These are phyloP conservation scores for Coryphaenoides rupestris DNA, from an alignment of 2,113 vertebrate species.

Conservation along the genomic window DNA sequence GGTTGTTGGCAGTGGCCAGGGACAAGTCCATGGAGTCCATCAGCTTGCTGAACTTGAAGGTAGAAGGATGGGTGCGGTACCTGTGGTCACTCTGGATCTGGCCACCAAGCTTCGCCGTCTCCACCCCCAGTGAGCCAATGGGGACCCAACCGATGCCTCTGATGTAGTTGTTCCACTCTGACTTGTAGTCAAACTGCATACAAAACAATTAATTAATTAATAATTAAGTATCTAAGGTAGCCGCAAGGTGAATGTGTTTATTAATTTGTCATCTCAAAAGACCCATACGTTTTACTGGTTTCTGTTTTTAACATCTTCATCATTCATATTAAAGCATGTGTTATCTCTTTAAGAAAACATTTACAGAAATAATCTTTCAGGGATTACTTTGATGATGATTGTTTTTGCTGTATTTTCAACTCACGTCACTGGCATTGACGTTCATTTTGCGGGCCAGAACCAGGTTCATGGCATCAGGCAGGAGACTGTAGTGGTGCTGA, in stretches of 20 bases:
- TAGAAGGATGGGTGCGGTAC: conserved; percentile 88
- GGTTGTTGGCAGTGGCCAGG: conserved; percentile 86
- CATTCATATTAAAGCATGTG: not conserved
- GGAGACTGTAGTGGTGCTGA: conserved; percentile 30
- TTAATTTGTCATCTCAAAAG: no score
- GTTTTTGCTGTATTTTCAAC: conserved; percentile 24
- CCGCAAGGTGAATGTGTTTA: no score
- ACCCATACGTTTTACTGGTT: no score
- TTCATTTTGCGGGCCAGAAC: conserved; percentile 70
- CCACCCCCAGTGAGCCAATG: conserved; percentile 85
- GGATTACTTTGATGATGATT: no score
- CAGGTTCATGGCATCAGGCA: conserved; percentile 42
- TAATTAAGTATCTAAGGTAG: no score
- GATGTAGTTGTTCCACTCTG: conserved; percentile 84
- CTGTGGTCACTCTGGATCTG: conserved; percentile 86
- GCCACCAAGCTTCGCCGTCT: conserved; percentile 84
- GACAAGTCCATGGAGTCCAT: conserved; percentile 91
- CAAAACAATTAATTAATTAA: no score
- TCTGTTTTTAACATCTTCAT: not conserved
- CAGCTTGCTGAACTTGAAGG: conserved; percentile 81
- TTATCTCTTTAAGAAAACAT: not conserved
- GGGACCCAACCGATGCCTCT: conserved; percentile 91
- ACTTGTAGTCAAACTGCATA: conserved; percentile 82
- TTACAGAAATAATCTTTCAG: no score
- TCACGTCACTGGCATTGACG: conserved; percentile 79